Percentiles rank a stretch among this genome's conserved stretches.
Conservation (phyloP, 2,888 invertebrate species). For the Philaethria dido region DNA sequence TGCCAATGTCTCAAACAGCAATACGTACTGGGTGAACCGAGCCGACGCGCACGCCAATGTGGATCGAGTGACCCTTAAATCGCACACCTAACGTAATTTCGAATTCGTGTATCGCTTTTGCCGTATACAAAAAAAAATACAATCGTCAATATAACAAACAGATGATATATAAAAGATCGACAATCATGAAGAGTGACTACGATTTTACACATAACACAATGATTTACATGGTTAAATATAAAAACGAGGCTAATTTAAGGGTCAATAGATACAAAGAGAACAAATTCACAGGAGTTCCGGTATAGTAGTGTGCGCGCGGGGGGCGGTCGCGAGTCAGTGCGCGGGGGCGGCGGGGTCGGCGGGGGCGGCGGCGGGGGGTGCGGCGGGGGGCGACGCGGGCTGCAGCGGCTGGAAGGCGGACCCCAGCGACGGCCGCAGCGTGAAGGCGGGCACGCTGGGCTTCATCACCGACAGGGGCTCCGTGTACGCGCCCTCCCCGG, state of each 20-base stretch:
- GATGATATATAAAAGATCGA: too few relatives aligned
- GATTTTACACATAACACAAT: background rate
- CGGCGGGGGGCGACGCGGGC: conserved; percentile 52
- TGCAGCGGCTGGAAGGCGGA: conserved; percentile 91
- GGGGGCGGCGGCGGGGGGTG: conserved; percentile 46
- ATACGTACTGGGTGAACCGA: background rate
- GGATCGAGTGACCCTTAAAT: conserved; percentile 11
- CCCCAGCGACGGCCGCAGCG: conserved; percentile 90
- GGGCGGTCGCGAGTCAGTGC: conserved; percentile 23
- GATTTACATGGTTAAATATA: background rate
- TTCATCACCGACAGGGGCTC: conserved; percentile 76
- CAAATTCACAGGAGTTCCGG: conserved; percentile 1
- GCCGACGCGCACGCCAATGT: conserved; percentile 1
- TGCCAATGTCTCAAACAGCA: background rate
- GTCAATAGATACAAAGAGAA: background rate
- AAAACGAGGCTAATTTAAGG: background rate
- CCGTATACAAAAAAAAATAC: too few relatives aligned
- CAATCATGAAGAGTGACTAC: too few relatives aligned
- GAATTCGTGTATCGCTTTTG: background rate
- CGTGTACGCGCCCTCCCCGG: conserved; percentile 69
- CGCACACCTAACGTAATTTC: background rate
- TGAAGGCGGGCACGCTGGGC: conserved; percentile 87
- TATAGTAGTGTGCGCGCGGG: conserved; percentile 6
- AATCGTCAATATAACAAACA: too few relatives aligned
- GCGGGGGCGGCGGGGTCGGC: conserved; percentile 36